Base-by-base conservation (phyloP, 2,888 invertebrate species). In the Drosophila basisetae region DNA sequence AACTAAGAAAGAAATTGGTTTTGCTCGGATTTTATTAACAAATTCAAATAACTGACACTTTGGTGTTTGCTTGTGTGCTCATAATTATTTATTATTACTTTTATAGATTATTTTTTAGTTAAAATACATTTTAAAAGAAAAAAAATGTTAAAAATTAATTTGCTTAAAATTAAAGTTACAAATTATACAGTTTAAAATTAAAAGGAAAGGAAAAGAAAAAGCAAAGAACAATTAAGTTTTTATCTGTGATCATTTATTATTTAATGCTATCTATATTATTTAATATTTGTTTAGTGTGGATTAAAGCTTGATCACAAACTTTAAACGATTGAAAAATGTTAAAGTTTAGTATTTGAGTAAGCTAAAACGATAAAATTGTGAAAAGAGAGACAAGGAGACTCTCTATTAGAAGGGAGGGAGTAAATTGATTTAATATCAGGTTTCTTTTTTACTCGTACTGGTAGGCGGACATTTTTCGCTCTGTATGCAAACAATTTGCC, bases 401-500 rank as follows among this genome's bases (percentile, higher is more conserved):
- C 2, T 43, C 11, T 6, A 5, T n/a, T 11, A 6, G 41, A 43
- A 5, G 5, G 2, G 0, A 43, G 11, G 1, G 5, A 43, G 47
- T 16, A 25, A 47, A 47, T 47, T 25, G 47, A 25, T 47, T 47
- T 9, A 1, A 25, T 16, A 47, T 47, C 47, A 25, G 4, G 4
- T 47, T 43, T 43, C 31, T 9, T 22, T 18, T 55, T 54, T 3
- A 25, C 35, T 22, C 22, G 7, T 9, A 53, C 31, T 53, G 31
- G 5, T 10, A 2, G 25, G 13, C 2, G 25, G 16, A 33, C 35
- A 28, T 39, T 30, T 37, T 35, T 9, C 28, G 18, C 47, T 30
- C 58, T 67, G 58, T 25, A 50, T 65, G 55, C 41, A 68, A 62
- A 76, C 58, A 75, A 70, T 76, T 70, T 56, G 33, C 3, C 64